Conservation (phyloP, 2,113 vertebrate genomes). For the Toxotes chatareus region DNA sequence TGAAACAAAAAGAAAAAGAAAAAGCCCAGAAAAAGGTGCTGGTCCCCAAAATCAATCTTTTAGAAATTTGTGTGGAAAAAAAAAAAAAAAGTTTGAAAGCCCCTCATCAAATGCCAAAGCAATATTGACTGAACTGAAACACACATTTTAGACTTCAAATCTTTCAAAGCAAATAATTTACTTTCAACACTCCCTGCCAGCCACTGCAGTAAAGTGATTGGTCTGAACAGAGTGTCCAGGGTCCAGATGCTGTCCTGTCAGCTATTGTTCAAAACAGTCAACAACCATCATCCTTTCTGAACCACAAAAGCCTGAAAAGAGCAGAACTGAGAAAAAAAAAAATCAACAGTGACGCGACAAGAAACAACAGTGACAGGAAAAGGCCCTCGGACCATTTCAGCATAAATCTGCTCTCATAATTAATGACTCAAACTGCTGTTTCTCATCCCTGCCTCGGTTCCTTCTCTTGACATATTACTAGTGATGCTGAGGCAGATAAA, state of each 20-base stretch:
- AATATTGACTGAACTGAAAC: slow-evolving; percentile 21
- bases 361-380: slow-evolving; percentile 6
- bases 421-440: slow-evolving; percentile 30
- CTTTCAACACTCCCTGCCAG: slow-evolving; percentile 40
- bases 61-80: not conserved
- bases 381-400: slow-evolving; percentile 6
- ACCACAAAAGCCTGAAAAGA: slow-evolving; percentile 25
- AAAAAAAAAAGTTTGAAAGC: slow-evolving; percentile 22
- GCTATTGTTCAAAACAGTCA: slow-evolving; percentile 39
- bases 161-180: slow-evolving; percentile 45
- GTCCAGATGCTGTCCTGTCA: slow-evolving; percentile 56
- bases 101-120: slow-evolving; percentile 42
- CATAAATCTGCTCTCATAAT: slow-evolving; percentile 1
- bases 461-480: slow-evolving; percentile 21
- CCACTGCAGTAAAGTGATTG: slow-evolving; percentile 31
- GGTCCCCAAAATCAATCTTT: not conserved
- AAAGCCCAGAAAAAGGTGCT: not conserved
- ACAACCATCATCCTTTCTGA: slow-evolving; percentile 18
- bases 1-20: not conserved
- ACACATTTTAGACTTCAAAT: slow-evolving; percentile 33
- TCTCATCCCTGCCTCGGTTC: slow-evolving; percentile 32
- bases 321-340: not conserved
- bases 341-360: not conserved
- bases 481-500: slow-evolving; percentile 39
- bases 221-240: slow-evolving; percentile 36